Percentiles rank a stretch among this genome's conserved stretches.
phyloP scores from a whole-genome alignment of 2,113 vertebrate species.

The Odobenus rosmarus region DNA sequence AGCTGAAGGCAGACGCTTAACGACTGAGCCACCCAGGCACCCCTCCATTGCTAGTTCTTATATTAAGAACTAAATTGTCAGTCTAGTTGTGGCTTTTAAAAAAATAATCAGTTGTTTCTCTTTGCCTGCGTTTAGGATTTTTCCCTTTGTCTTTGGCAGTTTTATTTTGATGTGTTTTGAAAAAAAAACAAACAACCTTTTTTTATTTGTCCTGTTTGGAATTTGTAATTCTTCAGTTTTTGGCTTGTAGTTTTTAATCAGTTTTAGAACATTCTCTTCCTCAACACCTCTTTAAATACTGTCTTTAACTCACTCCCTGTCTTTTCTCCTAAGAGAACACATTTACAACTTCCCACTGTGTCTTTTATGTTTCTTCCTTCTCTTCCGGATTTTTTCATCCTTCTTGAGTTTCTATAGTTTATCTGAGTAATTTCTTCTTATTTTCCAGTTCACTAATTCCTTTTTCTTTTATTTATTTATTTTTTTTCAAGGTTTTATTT shows the following conservation, averaged over 20 bases:
- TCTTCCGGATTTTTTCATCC: neutral
- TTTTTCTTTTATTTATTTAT: neutral
- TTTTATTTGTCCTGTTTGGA: conserved; percentile 4
- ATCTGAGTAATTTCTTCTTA: neutral
- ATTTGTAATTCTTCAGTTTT: neutral
- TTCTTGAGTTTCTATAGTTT: neutral
- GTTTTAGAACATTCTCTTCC: neutral
- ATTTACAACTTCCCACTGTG: neutral
- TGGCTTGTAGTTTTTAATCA: neutral
- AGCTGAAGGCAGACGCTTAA: no score
- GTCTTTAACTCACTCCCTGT: neutral
- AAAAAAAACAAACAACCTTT: neutral
- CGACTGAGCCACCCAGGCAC: no score
- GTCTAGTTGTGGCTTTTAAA: neutral
- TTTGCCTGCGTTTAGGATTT: neutral
- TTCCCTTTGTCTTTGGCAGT: conserved; percentile 19
- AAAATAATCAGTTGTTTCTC: neutral
- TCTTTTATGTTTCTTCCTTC: neutral
- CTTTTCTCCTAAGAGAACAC: neutral
- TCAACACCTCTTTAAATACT: neutral
- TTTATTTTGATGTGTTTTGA: neutral
- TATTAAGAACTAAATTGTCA: conserved; percentile 6
- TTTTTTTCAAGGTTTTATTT: no score
- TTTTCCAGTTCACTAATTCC: neutral
- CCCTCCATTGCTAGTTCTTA: neutral